Evolutionary conservation across 2,113 vertebrate genomes (phyloP).

Genomic region (Sinocyclocheilus grahami): DNA sequence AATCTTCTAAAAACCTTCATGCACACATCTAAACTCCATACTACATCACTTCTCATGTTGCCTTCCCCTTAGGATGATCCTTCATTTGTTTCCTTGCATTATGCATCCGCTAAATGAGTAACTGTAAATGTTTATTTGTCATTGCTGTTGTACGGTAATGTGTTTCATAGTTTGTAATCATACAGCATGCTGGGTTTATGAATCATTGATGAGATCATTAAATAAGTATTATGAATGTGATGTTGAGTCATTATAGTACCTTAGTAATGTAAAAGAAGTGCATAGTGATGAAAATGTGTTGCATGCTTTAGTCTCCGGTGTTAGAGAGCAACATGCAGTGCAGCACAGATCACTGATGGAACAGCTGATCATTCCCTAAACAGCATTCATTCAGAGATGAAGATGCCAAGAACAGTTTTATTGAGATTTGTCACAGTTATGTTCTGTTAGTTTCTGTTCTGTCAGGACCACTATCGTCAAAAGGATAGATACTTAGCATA

Average conservation of each 20-base stretch:
- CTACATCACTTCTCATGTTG: neutral
- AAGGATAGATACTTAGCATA: no score
- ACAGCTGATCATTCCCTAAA: no score
- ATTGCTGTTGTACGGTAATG: neutral
- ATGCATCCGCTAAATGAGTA: neutral
- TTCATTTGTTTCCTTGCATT: neutral
- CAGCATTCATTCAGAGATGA: no score
- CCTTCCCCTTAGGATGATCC: no score
- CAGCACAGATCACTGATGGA: no score
- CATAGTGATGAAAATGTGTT: neutral
- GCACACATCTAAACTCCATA: neutral
- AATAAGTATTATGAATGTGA: slow-evolving; percentile 5
- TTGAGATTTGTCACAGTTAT: no score
- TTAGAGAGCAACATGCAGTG: no score
- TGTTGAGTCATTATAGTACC: neutral
- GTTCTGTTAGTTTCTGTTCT: no score
- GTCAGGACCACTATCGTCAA: no score
- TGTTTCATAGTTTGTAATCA: neutral
- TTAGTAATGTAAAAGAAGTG: neutral
- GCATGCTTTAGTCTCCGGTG: neutral
- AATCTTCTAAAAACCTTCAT: neutral
- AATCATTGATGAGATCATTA: slow-evolving; percentile 21
- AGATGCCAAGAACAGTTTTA: no score
- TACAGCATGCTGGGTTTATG: neutral
- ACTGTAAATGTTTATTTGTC: slow-evolving; percentile 3